A percentile compares a stretch with the other conserved stretches of the same genome.
These are phyloP conservation scores for Pandemis heparana DNA, from an alignment of 2,888 invertebrate genomes.

Conservation along the genomic window DNA sequence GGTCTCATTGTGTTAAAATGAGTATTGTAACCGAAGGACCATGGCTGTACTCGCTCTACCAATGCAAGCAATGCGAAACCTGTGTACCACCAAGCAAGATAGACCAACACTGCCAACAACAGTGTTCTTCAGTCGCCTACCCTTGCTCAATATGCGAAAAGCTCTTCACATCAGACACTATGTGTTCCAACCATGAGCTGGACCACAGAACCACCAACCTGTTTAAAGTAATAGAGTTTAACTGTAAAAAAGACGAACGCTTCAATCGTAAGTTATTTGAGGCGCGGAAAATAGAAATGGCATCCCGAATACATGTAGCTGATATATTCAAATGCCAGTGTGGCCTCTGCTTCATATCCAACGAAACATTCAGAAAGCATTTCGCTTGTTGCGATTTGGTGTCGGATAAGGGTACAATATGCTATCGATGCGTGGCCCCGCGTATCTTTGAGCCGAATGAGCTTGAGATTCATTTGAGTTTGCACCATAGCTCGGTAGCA, in stretches of 20 bases:
- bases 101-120: not conserved
- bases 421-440: not conserved
- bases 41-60: not conserved
- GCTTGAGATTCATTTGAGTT: not conserved
- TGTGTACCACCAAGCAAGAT: not conserved
- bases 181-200: not conserved
- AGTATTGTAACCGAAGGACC: not conserved
- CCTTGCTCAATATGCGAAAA: not conserved
- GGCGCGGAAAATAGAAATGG: not conserved
- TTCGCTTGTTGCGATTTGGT: not conserved
- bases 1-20: not conserved
- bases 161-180: not conserved
- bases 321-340: not conserved
- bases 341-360: not conserved
- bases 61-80: conserved; percentile 1
- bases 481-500: not conserved
- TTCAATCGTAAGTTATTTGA: not conserved
- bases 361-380: not conserved
- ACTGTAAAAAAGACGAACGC: not conserved
- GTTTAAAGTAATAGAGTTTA: conserved; percentile 1
- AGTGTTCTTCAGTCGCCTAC: not conserved
- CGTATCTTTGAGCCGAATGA: not conserved
- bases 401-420: not conserved
- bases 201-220: not conserved
- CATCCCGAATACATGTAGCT: not conserved